Evolutionary conservation across 2,888 invertebrate species (phyloP).

Genomic region (Zygogramma bicolorata): DNA sequence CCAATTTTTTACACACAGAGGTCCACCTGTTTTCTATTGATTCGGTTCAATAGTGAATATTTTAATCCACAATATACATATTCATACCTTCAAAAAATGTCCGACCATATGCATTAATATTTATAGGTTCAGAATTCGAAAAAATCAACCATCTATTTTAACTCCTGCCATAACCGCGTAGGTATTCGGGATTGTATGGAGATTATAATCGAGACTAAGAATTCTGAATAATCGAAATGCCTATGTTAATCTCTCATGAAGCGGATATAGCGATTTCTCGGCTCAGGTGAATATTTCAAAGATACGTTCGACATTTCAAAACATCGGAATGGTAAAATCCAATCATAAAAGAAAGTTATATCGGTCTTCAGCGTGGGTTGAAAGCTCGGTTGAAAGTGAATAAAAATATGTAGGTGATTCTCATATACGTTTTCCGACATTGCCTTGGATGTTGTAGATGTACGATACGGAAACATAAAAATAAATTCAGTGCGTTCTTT

Average conservation of each 20-base stretch:
- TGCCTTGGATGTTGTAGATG: no score
- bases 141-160: conserved; percentile 18
- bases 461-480: no score
- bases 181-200: conserved; percentile 32
- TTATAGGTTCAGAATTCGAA: background rate
- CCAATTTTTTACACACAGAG: background rate
- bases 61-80: background rate
- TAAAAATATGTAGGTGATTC: background rate
- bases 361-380: background rate
- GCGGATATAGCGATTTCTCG: background rate
- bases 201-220: conserved; percentile 31
- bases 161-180: conserved; percentile 14
- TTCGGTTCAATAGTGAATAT: background rate
- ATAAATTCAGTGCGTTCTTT: no score
- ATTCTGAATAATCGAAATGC: conserved; percentile 44
- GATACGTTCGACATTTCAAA: background rate
- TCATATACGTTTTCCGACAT: background rate
- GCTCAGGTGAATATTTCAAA: background rate
- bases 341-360: background rate
- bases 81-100: background rate
- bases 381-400: background rate
- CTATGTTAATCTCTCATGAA: conserved; percentile 41
- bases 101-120: background rate
- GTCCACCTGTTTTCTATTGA: background rate
- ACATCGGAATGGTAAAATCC: background rate